phyloP scores from a whole-genome alignment of 2,113 vertebrate genomes.

The Cettia cetti region DNA sequence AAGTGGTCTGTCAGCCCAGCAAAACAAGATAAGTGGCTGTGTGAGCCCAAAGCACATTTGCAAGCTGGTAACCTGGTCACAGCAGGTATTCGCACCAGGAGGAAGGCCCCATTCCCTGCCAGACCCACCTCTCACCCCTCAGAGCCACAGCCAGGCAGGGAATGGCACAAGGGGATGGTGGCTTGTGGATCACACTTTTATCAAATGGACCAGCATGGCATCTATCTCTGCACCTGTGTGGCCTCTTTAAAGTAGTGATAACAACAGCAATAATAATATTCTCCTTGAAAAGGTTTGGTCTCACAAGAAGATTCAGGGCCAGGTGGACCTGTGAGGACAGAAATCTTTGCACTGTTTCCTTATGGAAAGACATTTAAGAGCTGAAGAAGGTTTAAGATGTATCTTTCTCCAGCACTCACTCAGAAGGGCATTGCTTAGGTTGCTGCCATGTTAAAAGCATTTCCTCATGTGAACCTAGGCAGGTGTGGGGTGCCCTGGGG shows the following conservation, averaged over 20 bases:
- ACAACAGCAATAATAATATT: not conserved
- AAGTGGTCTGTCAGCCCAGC: not conserved
- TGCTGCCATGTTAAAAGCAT: not conserved
- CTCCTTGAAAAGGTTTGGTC: not conserved
- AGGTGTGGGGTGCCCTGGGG: rapidly evolving
- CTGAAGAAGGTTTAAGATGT: not conserved
- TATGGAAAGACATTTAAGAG: not conserved
- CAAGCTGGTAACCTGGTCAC: not conserved
- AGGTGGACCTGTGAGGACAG: not conserved
- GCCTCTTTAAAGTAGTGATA: not conserved
- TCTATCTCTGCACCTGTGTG: not conserved
- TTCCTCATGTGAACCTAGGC: not conserved
- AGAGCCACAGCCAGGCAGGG: rapidly evolving
- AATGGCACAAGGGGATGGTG: rapidly evolving
- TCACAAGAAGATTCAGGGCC: not conserved
- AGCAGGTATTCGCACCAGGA: rapidly evolving
- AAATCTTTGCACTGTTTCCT: not conserved
- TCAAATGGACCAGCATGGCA: rapidly evolving
- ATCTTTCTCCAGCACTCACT: not conserved
- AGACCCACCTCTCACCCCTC: rapidly evolving
- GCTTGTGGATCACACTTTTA: rapidly evolving
- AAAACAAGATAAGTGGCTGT: rapidly evolving
- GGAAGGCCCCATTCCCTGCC: rapidly evolving
- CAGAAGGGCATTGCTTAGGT: not conserved
- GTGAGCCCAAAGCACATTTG: not conserved